These are phyloP conservation scores for Telmatherina bonti DNA, from an alignment of 2,797 vertebrate genomes.

Conservation along the genomic window DNA sequence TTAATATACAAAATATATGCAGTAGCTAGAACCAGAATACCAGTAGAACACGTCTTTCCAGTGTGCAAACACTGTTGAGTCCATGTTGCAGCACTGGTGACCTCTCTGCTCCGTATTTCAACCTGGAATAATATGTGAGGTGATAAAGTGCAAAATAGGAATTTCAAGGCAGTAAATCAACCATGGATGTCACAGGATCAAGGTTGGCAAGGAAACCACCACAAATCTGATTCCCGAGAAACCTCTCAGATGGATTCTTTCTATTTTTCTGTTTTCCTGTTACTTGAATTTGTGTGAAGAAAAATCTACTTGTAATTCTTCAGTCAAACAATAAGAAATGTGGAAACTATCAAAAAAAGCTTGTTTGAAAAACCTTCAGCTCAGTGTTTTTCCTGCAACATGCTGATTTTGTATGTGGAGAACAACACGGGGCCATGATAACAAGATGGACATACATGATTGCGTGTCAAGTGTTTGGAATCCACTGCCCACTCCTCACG, in stretches of 20 bases:
- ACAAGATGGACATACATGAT: slow-evolving; percentile 41
- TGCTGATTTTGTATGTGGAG: slow-evolving; percentile 19
- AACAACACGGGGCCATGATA: slow-evolving; percentile 25
- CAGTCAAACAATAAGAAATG: background rate
- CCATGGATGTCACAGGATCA: background rate
- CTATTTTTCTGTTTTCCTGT: background rate
- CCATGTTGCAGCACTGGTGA: background rate
- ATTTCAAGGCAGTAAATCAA: slow-evolving; percentile 14
- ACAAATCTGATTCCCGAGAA: background rate
- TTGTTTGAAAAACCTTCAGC: background rate
- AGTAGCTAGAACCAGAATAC: background rate
- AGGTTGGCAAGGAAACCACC: background rate
- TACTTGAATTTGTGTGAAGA: background rate
- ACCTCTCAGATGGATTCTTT: background rate
- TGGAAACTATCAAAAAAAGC: background rate
- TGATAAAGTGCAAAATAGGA: slow-evolving; percentile 4
- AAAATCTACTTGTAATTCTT: background rate
- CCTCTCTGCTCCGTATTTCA: background rate
- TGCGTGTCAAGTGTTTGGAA: slow-evolving; percentile 14
- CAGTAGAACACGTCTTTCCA: background rate
- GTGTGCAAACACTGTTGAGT: background rate
- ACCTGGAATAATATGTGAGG: background rate
- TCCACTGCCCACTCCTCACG: slow-evolving; percentile 20
- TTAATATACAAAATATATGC: background rate
- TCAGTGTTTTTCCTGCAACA: background rate